A percentile compares a stretch with the other conserved stretches of the same genome.
phyloP scores from a whole-genome alignment of 1,140 invertebrate genomes.

The Hydropsyche tenuis region DNA sequence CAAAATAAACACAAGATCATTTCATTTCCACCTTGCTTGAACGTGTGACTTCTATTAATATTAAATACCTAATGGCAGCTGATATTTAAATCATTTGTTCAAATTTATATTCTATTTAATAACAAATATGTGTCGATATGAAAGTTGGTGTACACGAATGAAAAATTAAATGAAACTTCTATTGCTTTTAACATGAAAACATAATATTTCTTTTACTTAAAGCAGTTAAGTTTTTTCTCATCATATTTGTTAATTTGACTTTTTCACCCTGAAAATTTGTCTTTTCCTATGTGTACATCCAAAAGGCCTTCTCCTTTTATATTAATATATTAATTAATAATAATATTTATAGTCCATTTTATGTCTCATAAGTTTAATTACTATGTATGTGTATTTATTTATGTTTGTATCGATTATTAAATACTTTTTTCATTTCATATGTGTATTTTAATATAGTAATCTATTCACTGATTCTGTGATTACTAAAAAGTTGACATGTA shows the following conservation, averaged over 20 bases:
- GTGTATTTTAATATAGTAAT: constrained; percentile 2
- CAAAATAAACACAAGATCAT: no score
- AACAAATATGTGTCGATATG: neutral
- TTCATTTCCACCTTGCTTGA: no score
- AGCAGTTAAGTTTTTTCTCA: neutral
- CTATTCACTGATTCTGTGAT: constrained; percentile 50
- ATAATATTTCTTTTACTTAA: no score
- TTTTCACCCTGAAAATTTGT: neutral
- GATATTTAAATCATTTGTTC: neutral
- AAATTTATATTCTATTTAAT: neutral
- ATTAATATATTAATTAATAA: neutral
- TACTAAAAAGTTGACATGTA: constrained; percentile 45
- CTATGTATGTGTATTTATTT: neutral
- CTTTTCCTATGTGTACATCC: no score
- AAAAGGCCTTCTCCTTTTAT: neutral
- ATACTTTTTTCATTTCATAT: neutral
- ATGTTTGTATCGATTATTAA: neutral
- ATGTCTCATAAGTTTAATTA: neutral
- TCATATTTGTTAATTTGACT: neutral
- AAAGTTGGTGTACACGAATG: no score
- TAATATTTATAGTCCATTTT: neutral
- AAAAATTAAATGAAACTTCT: no score
- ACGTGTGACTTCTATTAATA: no score
- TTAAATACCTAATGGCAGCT: neutral
- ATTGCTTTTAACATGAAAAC: no score